Percentiles rank a stretch among this genome's conserved stretches.
phyloP scores from a whole-genome alignment of 1,140 invertebrate species.

The Drosophila aff. region DNA sequence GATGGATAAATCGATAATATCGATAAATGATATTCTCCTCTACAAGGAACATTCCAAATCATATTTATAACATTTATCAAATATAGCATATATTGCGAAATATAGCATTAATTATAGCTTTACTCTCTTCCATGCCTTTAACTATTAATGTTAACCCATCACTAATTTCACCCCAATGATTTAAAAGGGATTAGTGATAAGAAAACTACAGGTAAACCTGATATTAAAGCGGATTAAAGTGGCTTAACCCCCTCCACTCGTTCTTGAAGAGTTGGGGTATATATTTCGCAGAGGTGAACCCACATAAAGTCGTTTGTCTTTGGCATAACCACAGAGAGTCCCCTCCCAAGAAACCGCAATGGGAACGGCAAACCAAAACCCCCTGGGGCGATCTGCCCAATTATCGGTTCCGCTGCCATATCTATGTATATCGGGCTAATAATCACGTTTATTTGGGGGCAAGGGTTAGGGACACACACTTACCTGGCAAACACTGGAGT shows the following conservation, averaged over 20 bases:
- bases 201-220: neutral
- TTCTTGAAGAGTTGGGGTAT: neutral
- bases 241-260: neutral
- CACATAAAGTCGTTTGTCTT: conserved; percentile 9
- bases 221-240: neutral
- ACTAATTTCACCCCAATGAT: neutral
- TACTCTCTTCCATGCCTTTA: neutral
- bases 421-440: neutral
- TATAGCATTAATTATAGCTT: neutral
- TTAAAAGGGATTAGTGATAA: neutral
- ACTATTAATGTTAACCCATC: neutral
- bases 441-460: conserved; percentile 13
- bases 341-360: neutral
- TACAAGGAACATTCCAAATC: too few relatives aligned
- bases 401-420: conserved; percentile 2
- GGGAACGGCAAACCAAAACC: neutral
- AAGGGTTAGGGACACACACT: neutral
- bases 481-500: conserved; percentile 26
- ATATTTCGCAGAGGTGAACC: neutral
- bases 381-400: neutral
- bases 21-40: too few relatives aligned
- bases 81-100: neutral
- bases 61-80: neutral
- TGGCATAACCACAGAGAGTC: neutral
- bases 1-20: too few relatives aligned